Conservation (phyloP, 2,113 vertebrate species). For the Anarhynchus alexandrinus region DNA sequence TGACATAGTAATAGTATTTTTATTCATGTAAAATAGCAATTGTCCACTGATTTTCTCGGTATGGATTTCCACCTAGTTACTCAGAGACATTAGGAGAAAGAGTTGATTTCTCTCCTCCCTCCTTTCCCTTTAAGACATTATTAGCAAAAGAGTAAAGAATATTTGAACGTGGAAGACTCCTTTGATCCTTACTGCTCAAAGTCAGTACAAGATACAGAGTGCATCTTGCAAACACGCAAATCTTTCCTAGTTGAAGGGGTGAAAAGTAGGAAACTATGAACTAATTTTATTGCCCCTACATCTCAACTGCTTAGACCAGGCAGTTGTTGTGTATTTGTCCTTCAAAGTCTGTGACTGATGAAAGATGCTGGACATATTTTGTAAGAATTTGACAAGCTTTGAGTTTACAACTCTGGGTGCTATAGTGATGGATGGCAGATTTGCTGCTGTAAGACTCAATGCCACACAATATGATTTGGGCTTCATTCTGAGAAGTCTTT, state of each 20-base stretch:
- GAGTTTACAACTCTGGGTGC: background rate
- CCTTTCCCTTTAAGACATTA: background rate
- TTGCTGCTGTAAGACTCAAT: background rate
- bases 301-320: background rate
- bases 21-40: background rate
- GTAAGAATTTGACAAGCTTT: constrained; percentile 29
- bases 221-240: background rate
- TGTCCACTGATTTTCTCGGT: constrained; percentile 3
- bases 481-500: background rate
- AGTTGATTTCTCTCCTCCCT: background rate
- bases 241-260: background rate
- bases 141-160: background rate
- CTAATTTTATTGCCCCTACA: background rate
- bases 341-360: constrained; percentile 27
- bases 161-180: background rate
- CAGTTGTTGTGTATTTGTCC: background rate
- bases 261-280: background rate
- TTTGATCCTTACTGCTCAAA: background rate
- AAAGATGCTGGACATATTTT: background rate
- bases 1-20: constrained; percentile 43
- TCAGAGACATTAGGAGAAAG: background rate
- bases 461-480: background rate
- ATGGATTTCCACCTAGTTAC: background rate
- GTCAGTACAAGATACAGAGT: background rate
- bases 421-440: constrained; percentile 23